Evolutionary conservation across 2,888 invertebrate genomes (phyloP), one percentile per base, ranked within the genome.

Genomic region (Chrysina gloriosa): DNA sequence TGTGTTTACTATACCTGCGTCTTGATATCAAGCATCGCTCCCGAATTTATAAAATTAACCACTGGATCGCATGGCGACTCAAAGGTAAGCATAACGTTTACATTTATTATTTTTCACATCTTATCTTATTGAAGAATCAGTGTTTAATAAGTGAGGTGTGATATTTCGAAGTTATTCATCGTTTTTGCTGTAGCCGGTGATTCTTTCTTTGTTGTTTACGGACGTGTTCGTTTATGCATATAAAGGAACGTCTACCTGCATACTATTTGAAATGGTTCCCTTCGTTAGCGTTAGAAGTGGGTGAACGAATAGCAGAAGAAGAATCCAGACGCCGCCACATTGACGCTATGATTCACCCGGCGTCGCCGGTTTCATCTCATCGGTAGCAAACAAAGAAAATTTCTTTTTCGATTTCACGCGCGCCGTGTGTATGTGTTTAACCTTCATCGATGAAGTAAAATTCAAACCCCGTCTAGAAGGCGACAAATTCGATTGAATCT

Each of bases 31-130:
- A 54, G 29, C 52, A 54, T 19, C 31, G 21, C 14, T 34, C 21
- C n/a, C 54, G 39, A 36, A 31, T 39, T 29, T 23, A 56, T 27
- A 25, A 56, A 36, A 56, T 36, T 21, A 39, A 36, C 36, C 56
- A 34, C 47, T 67, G 67, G 67, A 67, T 67, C 67, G 67, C 78
- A 79, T 79, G 79, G 79, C 79, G 78, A 77, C 77, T 77, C 75
- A 74, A 78, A 79, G 79, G 79, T 79, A 73, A 76, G 78, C 29
- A 27, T 39, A 19, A 42, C 14, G 1, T 11, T 39, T 36, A 52
- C n/a, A 65, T 27, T 36, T 50, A 31, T 16, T 3, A 21, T 7
- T 16, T 48, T 29, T 14, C 5, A 19, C 27, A 27, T 52, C 48
- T n/a, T 23, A 48, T 48, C n/a, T 23, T 23, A n/a, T 21, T 25